phyloP scores from a whole-genome alignment of 2,797 vertebrate genomes.

The Acipenser transmontanus region DNA sequence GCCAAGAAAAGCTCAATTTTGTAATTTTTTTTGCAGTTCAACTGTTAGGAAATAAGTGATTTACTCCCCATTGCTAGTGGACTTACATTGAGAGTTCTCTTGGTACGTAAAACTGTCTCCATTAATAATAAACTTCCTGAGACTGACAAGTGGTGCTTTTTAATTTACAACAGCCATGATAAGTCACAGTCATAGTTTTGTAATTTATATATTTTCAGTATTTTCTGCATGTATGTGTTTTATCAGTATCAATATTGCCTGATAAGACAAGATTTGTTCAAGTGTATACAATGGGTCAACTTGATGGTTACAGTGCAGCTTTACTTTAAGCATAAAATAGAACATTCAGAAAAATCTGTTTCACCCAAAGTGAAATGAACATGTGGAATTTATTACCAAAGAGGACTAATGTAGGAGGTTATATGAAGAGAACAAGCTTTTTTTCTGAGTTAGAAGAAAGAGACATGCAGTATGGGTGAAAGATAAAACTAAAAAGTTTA shows the following conservation, averaged over 20 bases:
- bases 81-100: not conserved
- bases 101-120: not conserved
- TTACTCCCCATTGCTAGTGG: not conserved
- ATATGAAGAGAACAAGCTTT: slow-evolving; percentile 46
- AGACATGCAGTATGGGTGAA: slow-evolving; percentile 59
- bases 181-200: slow-evolving; percentile 4
- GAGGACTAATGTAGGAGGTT: slow-evolving; percentile 34
- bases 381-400: slow-evolving; percentile 61
- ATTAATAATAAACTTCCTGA: not conserved
- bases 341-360: slow-evolving; percentile 4
- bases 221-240: slow-evolving; percentile 7
- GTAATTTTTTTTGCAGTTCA: not conserved
- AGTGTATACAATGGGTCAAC: no score
- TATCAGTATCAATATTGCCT: slow-evolving; percentile 17
- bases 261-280: slow-evolving; percentile 10
- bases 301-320: no score
- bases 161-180: not conserved
- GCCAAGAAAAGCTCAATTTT: not conserved
- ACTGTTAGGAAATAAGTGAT: not conserved
- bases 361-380: slow-evolving; percentile 32
- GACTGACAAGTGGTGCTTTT: not conserved
- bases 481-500: slow-evolving; percentile 50
- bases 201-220: not conserved
- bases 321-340: no score
- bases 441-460: slow-evolving; percentile 46